Conservation (phyloP, 2,888 invertebrate species). For the Bugulina stolonifera region DNA sequence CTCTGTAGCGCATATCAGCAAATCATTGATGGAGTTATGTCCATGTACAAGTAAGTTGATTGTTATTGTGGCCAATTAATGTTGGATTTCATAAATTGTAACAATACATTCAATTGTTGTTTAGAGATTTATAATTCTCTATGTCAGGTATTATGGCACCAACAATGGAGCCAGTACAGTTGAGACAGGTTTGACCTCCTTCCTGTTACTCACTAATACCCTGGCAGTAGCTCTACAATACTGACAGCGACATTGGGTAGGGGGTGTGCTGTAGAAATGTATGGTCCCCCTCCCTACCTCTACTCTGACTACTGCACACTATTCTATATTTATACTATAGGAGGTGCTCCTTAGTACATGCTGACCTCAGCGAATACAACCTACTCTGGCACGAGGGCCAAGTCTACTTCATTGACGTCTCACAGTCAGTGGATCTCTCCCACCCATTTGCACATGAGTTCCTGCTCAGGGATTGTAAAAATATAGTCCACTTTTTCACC, state of each 20-base stretch:
- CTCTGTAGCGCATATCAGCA: constrained; percentile 56
- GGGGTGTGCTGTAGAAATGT: too few relatives aligned
- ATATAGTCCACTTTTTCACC: constrained; percentile 44
- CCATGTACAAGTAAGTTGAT: constrained; percentile 30
- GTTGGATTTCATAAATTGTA: neutral
- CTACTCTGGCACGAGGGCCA: constrained; percentile 58
- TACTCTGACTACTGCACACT: too few relatives aligned
- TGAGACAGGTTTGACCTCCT: too few relatives aligned
- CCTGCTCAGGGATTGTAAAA: constrained; percentile 58
- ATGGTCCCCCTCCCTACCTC: too few relatives aligned
- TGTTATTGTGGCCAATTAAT: neutral
- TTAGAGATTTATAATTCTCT: too few relatives aligned
- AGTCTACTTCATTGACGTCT: constrained; percentile 60
- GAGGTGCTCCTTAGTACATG: constrained; percentile 59
- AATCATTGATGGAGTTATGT: constrained; percentile 42
- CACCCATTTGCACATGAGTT: constrained; percentile 60
- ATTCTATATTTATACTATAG: too few relatives aligned
- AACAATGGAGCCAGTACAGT: too few relatives aligned
- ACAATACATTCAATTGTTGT: too few relatives aligned
- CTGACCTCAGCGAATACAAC: constrained; percentile 62
- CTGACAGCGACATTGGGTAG: too few relatives aligned
- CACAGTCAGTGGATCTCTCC: constrained; percentile 59
- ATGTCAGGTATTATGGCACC: too few relatives aligned
- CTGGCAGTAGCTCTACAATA: too few relatives aligned
- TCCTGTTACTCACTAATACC: too few relatives aligned